Evolutionary conservation across 2,888 invertebrate species (phyloP).

Genomic region (Scaptomyza parva): DNA sequence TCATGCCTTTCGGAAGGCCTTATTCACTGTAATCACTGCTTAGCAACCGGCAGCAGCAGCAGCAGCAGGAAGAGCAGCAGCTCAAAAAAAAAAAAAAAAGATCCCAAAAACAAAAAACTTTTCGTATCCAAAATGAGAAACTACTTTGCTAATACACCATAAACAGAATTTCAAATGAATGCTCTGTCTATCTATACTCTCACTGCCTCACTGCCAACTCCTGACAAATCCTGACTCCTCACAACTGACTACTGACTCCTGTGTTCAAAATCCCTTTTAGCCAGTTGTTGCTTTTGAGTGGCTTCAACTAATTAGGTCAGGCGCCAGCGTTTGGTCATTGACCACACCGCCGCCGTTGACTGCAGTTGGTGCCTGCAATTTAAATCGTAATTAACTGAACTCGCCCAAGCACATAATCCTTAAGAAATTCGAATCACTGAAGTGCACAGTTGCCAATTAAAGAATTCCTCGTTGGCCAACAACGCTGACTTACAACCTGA

Average conservation of each 20-base stretch:
- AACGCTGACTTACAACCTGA: neutral
- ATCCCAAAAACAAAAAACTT: conserved; percentile 10
- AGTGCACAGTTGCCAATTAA: conserved; percentile 27
- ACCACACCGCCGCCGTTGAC: conserved; percentile 57
- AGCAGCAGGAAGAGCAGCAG: no score
- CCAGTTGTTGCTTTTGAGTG: conserved; percentile 6
- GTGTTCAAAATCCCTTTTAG: conserved; percentile 1
- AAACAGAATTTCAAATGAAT: conserved; percentile 72
- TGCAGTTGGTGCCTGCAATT: conserved; percentile 57
- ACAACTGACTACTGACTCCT: conserved; percentile 1
- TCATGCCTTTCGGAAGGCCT: neutral
- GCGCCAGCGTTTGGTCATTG: conserved; percentile 63
- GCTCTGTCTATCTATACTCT: conserved; percentile 14
- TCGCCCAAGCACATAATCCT: conserved; percentile 49
- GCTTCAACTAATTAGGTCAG: conserved; percentile 64
- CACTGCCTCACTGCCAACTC: no score
- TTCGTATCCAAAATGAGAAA: conserved; percentile 40
- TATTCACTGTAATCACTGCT: conserved; percentile 10
- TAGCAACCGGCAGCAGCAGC: neutral
- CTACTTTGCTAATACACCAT: conserved; percentile 39
- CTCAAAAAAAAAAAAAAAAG: neutral
- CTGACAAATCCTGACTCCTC: conserved; percentile 33
- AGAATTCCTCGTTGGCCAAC: neutral
- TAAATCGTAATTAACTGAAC: conserved; percentile 67
- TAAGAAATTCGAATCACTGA: conserved; percentile 37